Base-by-base conservation (phyloP, 2,888 invertebrate genomes). In the Anaspis maculata region DNA sequence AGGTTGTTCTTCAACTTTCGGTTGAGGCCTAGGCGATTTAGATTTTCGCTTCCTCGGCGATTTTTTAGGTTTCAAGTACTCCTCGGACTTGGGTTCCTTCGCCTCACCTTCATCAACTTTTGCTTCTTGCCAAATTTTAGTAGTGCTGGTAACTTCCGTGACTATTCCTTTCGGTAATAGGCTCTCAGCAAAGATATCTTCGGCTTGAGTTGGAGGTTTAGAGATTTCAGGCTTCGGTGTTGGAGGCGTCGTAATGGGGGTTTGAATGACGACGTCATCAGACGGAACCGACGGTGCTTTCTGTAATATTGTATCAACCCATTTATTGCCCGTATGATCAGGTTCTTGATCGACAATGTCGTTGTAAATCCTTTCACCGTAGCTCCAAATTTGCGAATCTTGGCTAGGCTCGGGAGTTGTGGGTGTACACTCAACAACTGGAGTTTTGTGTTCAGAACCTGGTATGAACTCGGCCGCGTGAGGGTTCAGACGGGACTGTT, bases 381-480 rank as follows among this genome's bases (percentile, higher is more conserved):
- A 52, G 28, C 48, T 44, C 55, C 54, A 54, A n/a, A 38, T 26
- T 13, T 34, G 34, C 11, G 15, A 24, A 21, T 25, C 25, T n/a
- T 34, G 27, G 11, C 28, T 27, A 7, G 26, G 23, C 13, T 34
- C 34, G 1, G 32, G 13, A 10, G 37, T 34, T 24, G 22, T 33
- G 5, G 34, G 6, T 10, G 23, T 15, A 13, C 25, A 25, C 2
- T 30, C 24, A 3, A 32, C 32, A 22, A 22, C 30, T 15, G 24
- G 28, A 23, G 38, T 41, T 32, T 24, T 5, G 5, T 45, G 40
- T 24, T 52, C 51, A 2, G 43, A 47, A 25, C 43, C 51, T 13
- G 66, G 66, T 25, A 66, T 48, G 39, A 66, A 66, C 48, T 62
- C 61, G 24, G 60, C 57, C 2, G 66, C 66, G 31, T 65, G 55